Evolutionary conservation across 37 sponge, comb jelly and placozoan genomes (phyloP), one percentile per base, ranked within the genome.

Genomic region (Mnemiopsis leidyi): DNA sequence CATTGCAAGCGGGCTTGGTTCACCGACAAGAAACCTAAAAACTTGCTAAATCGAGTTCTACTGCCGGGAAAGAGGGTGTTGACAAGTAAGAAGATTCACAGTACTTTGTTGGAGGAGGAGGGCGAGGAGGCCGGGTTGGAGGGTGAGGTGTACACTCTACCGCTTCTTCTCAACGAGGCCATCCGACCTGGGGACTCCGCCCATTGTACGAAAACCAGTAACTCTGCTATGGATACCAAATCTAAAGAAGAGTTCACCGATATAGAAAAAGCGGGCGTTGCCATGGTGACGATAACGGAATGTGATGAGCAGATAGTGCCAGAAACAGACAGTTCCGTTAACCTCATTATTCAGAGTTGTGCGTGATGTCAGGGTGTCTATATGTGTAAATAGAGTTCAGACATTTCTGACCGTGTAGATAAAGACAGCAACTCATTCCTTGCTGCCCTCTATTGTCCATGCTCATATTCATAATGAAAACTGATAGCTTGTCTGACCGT

Each of bases 21-120:
- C 3, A 61, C 13, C 25, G 90, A n/a, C 25, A 85, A 40, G 40
- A 85, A 40, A 39, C 90, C 90, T 38, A 85, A 85, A 29, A 85
- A 38, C 26, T 37, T 85, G 24, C 61, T 85, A 3, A 85, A 38
- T 33, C 5, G n/a, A 71, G 20, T 71, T 2, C 61, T 48, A 13
- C 61, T 18, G 61, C 61, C 61, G 13, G 61, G 61, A 5, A 48
- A 48, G 61, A 77, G 32, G 36, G 32, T 32, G 34, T 37, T 85
- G 61, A 39, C 90, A 5, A 85, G 90, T 26, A 18, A 37, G 90
- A 85, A 85, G 29, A 23, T 85, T 9, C 90, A 85, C 48, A n/a
- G n/a, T n/a, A 85, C 90, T 25, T n/a, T 85, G 40, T 33, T 85
- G 61, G 90, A 85, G 61, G 61, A 85, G 13, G 48, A 85, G 30